A percentile compares a stretch with the other conserved stretches of the same genome.
phyloP scores from a whole-genome alignment of 2,113 vertebrate genomes.

The Sinocyclocheilus anshuiensis region DNA sequence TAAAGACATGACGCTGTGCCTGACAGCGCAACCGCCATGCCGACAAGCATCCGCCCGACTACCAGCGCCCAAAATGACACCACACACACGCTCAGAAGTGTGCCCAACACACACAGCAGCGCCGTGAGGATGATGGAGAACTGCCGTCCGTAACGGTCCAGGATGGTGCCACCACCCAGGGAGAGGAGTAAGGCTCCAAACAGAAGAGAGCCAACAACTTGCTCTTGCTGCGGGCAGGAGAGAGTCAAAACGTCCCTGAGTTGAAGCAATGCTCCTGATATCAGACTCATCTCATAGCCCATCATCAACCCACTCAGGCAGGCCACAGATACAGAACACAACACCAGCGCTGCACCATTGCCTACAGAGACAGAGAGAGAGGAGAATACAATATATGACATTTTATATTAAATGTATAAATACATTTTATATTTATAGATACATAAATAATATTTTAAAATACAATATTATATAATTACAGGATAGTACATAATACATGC shows the following conservation, averaged over 20 bases:
- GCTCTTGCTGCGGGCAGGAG: slow-evolving; percentile 88
- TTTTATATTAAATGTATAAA: too few species aligned
- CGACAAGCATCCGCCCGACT: slow-evolving; percentile 83
- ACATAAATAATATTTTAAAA: too few species aligned
- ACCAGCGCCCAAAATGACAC: slow-evolving; percentile 79
- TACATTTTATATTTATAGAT: too few species aligned
- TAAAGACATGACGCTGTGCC: slow-evolving; percentile 91
- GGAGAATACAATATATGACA: background rate
- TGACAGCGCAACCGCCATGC: slow-evolving; percentile 89
- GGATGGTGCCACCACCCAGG: slow-evolving; percentile 83
- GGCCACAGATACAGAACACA: slow-evolving; percentile 79
- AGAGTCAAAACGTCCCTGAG: slow-evolving; percentile 81
- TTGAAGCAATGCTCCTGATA: slow-evolving; percentile 92
- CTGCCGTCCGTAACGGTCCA: slow-evolving; percentile 89
- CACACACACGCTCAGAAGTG: slow-evolving; percentile 74
- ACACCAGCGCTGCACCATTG: slow-evolving; percentile 80
- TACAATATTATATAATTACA: too few species aligned
- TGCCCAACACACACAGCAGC: slow-evolving; percentile 82
- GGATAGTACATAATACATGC: background rate
- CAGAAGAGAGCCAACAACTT: slow-evolving; percentile 88
- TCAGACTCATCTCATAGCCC: slow-evolving; percentile 91
- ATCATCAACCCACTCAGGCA: slow-evolving; percentile 91
- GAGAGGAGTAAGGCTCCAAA: slow-evolving; percentile 88
- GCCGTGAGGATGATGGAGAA: slow-evolving; percentile 84
- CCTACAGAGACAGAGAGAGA: slow-evolving; percentile 72